These are phyloP conservation scores for Aptenodytes forsteri DNA, from an alignment of 2,113 vertebrate species.

Conservation along the genomic window DNA sequence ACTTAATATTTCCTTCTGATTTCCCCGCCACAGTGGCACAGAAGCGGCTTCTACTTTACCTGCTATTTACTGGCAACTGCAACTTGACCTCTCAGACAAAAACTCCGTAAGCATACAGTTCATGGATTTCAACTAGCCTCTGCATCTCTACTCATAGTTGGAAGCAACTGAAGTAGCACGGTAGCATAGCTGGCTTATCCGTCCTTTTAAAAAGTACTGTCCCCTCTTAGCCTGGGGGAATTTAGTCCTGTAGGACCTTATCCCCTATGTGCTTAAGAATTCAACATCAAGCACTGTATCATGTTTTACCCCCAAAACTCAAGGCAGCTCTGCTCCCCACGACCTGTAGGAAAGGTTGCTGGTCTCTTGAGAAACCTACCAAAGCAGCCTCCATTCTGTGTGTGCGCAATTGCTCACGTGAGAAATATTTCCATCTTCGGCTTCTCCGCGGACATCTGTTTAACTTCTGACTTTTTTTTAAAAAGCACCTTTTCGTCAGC, in stretches of 20 bases:
- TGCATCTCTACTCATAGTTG: background rate
- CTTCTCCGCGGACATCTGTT: background rate
- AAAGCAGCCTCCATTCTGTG: background rate
- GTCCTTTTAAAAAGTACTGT: background rate
- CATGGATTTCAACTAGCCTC: background rate
- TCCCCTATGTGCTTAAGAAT: background rate
- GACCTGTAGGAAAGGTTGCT: background rate
- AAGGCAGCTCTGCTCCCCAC: background rate
- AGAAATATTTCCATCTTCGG: background rate
- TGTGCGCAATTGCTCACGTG: background rate
- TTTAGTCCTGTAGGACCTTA: background rate
- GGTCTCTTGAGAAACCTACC: background rate
- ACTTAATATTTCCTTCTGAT: background rate
- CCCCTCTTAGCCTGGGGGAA: background rate
- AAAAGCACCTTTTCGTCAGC: background rate
- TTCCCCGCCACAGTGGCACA: background rate
- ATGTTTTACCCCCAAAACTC: background rate
- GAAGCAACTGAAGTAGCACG: background rate
- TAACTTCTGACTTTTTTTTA: background rate
- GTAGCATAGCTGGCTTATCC: background rate
- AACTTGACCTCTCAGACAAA: background rate
- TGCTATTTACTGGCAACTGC: background rate
- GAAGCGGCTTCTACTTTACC: background rate
- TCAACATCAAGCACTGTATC: background rate
- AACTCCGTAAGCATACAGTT: background rate